phyloP scores from a whole-genome alignment of 2,797 vertebrate species.

The Gymnopithys bicolor region DNA sequence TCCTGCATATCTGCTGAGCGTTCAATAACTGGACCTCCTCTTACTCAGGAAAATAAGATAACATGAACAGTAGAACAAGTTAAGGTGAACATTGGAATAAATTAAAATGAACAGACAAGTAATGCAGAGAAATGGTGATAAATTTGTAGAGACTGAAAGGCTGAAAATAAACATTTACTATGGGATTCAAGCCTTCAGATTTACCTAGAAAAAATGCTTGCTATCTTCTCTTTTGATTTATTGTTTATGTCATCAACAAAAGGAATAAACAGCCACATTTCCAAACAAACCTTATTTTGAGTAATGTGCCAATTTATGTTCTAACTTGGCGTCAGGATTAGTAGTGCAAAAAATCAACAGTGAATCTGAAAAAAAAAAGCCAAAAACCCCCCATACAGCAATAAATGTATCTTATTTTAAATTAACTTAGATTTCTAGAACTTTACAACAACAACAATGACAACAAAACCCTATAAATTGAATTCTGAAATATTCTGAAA shows the following conservation, averaged over 20 bases:
- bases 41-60: background rate
- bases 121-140: background rate
- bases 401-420: background rate
- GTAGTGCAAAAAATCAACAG: background rate
- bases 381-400: background rate
- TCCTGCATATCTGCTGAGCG: background rate
- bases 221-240: background rate
- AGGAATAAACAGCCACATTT: background rate
- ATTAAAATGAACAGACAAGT: background rate
- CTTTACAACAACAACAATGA: background rate
- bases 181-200: background rate
- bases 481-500: background rate
- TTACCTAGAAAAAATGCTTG: background rate
- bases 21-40: background rate
- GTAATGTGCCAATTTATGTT: background rate
- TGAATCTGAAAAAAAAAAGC: background rate
- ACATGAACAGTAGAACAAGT: background rate
- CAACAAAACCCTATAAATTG: background rate
- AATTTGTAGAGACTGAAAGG: background rate
- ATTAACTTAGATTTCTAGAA: background rate
- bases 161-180: background rate
- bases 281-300: background rate
- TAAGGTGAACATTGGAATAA: background rate
- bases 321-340: background rate
- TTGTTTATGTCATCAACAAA: background rate